Conservation (phyloP, 2,113 vertebrate genomes). For the Misgurnus anguillicaudatus region DNA sequence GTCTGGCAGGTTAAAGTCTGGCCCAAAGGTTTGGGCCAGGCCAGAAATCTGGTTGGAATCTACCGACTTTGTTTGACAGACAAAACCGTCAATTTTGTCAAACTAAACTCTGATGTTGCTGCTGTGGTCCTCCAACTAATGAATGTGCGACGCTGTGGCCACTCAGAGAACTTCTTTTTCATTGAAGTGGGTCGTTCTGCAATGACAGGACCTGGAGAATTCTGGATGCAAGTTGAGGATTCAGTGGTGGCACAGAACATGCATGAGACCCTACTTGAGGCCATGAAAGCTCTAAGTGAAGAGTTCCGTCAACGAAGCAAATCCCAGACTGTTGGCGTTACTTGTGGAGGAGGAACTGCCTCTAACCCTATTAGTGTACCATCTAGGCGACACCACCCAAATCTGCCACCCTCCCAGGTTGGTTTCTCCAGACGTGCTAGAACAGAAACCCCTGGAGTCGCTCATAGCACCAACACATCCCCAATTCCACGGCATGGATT, state of each 20-base stretch:
- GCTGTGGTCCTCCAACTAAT: constrained; percentile 82
- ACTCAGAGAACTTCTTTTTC: constrained; percentile 84
- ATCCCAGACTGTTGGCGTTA: constrained; percentile 76
- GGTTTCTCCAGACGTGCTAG: constrained; percentile 77
- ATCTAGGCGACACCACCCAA: constrained; percentile 68
- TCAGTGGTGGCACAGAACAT: constrained; percentile 82
- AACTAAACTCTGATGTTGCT: constrained; percentile 77
- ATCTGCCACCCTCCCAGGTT: constrained; percentile 70
- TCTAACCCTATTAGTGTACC: constrained; percentile 81
- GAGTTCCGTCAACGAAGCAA: constrained; percentile 81
- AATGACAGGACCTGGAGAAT: constrained; percentile 78
- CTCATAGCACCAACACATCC: constrained; percentile 76
- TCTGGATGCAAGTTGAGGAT: constrained; percentile 87
- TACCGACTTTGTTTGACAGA: constrained; percentile 82
- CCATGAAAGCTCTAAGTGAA: constrained; percentile 83
- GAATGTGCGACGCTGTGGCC: constrained; percentile 81
- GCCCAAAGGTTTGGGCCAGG: constrained; percentile 81
- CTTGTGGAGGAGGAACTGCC: constrained; percentile 74
- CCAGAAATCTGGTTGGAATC: constrained; percentile 77
- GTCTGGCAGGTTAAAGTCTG: constrained; percentile 84
- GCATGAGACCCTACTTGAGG: constrained; percentile 82
- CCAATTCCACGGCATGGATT: constrained; percentile 71
- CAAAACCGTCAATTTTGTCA: constrained; percentile 79
- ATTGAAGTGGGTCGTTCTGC: constrained; percentile 82
- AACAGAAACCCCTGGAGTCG: constrained; percentile 72